phyloP scores from a whole-genome alignment of 2,113 vertebrate genomes.

The Daphoenositta chrysoptera region DNA sequence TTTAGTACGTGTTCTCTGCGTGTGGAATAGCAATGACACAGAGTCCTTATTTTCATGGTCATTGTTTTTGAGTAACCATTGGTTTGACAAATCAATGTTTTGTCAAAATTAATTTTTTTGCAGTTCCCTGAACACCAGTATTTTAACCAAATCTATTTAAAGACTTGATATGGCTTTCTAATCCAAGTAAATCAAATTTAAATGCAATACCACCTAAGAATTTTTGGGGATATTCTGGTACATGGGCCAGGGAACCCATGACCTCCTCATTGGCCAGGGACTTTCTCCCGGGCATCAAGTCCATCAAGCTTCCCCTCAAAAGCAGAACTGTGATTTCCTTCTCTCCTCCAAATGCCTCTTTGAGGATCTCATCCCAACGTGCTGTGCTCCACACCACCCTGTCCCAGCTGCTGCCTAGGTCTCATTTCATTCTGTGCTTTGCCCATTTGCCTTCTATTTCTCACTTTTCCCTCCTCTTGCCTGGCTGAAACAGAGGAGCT shows the following conservation, averaged over 20 bases:
- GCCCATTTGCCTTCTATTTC: not conserved
- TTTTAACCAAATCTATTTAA: not conserved
- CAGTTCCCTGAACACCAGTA: not conserved
- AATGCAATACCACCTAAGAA: not conserved
- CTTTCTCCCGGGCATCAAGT: not conserved
- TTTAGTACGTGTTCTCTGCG: not conserved
- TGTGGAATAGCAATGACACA: not conserved
- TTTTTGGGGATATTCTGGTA: not conserved
- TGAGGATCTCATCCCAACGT: not conserved
- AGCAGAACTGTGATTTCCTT: rapidly evolving
- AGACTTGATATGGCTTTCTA: not conserved
- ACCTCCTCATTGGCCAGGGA: not conserved
- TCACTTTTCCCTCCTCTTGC: not conserved
- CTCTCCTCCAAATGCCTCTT: not conserved
- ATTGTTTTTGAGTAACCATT: not conserved
- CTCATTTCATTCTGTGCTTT: not conserved
- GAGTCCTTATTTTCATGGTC: not conserved
- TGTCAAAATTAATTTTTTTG: not conserved
- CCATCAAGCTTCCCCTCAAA: not conserved
- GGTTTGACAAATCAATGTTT: not conserved
- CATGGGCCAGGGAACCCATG: not conserved
- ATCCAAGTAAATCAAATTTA: not conserved
- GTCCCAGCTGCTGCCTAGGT: not conserved
- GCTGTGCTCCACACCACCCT: not conserved
- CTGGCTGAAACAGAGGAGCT: not conserved